phyloP scores from a whole-genome alignment of 2,113 vertebrate genomes.

The Pluvianellus socialis region DNA sequence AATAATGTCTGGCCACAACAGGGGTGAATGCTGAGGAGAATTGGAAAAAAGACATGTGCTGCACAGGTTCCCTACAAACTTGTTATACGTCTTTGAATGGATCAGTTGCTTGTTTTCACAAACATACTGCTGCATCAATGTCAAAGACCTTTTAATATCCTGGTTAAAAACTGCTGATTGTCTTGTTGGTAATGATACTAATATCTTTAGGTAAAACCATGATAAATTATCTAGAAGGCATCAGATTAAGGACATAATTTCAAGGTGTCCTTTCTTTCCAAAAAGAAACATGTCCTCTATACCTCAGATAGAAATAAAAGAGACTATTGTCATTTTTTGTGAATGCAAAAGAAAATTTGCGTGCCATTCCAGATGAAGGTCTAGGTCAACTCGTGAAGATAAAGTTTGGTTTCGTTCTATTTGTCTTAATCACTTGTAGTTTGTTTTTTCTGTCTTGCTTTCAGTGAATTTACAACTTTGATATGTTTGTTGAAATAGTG shows the following conservation, averaged over 20 bases:
- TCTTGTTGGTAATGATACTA: not conserved
- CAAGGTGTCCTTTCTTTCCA: not conserved
- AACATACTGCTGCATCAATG: not conserved
- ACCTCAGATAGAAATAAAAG: not conserved
- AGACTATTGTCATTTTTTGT: not conserved
- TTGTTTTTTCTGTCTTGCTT: not conserved
- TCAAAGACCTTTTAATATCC: not conserved
- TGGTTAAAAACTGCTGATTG: not conserved
- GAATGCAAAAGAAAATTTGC: not conserved
- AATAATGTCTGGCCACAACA: not conserved
- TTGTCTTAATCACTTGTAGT: not conserved
- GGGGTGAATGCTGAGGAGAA: accelerated
- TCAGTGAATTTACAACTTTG: not conserved
- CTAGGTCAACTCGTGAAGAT: not conserved
- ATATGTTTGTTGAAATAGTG: not conserved
- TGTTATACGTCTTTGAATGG: not conserved
- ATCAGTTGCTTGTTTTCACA: not conserved
- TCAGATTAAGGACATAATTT: not conserved
- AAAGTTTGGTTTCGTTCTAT: not conserved
- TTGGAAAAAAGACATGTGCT: not conserved
- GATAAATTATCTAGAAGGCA: not conserved
- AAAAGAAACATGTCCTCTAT: not conserved
- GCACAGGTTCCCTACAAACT: not conserved
- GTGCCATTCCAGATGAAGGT: not conserved
- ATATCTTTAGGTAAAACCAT: not conserved